Percentiles rank a stretch among this genome's conserved stretches.
Conservation (phyloP, 1,140 invertebrate species). For the Drosophila carrolli region DNA sequence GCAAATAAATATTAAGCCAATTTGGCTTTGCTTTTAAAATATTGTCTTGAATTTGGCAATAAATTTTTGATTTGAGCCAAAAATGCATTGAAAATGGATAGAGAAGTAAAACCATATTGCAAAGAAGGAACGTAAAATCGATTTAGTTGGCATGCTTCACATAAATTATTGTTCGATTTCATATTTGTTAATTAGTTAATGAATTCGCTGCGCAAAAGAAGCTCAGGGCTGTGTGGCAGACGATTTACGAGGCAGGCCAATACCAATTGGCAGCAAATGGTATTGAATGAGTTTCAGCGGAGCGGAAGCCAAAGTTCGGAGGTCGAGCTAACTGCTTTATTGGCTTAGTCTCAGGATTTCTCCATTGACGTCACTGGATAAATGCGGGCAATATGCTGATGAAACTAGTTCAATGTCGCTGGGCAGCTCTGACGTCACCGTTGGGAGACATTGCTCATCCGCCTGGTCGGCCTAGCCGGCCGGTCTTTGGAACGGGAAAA, state of each 20-base stretch:
- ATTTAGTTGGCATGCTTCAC: slow-evolving; percentile 28
- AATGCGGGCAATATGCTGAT: slow-evolving; percentile 13
- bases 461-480: slow-evolving; percentile 47
- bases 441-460: slow-evolving; percentile 16
- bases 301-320: slow-evolving; percentile 52
- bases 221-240: slow-evolving; percentile 31
- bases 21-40: too few relatives aligned
- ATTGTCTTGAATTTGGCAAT: too few relatives aligned
- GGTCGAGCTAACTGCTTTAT: slow-evolving; percentile 26
- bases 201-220: slow-evolving; percentile 27
- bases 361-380: slow-evolving; percentile 49
- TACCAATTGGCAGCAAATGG: slow-evolving; percentile 17
- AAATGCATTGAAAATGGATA: not conserved
- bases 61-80: too few relatives aligned
- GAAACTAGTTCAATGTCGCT: slow-evolving; percentile 74
- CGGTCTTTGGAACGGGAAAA: slow-evolving; percentile 29
- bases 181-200: slow-evolving; percentile 44
- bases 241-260: slow-evolving; percentile 39
- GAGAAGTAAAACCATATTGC: not conserved
- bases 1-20: too few relatives aligned
- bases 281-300: slow-evolving; percentile 6
- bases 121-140: slow-evolving; percentile 5
- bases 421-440: slow-evolving; percentile 55
- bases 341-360: slow-evolving; percentile 12
- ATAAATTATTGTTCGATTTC: slow-evolving; percentile 17